Evolutionary conservation across 2,888 invertebrate species (phyloP).

Genomic region (Chalcosyrphus nemorum): DNA sequence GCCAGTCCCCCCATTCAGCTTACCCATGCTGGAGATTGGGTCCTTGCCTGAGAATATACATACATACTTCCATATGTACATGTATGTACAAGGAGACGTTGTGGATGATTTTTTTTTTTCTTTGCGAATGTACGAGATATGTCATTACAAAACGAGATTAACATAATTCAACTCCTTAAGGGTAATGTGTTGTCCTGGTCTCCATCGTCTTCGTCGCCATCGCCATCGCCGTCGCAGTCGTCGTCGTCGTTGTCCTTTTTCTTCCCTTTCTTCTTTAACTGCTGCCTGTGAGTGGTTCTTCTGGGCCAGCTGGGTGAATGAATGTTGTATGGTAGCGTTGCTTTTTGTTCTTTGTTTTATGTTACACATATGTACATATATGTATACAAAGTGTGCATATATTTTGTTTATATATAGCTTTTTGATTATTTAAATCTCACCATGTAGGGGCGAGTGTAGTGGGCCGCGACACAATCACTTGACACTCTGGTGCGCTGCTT

Average conservation of each 20-base stretch:
- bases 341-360: not conserved
- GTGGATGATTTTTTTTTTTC: slow-evolving; percentile 26
- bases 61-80: too few species aligned
- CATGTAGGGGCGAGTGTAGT: not conserved
- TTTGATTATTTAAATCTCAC: not conserved
- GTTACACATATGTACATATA: not conserved
- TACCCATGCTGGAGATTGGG: slow-evolving; percentile 36
- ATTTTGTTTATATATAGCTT: not conserved
- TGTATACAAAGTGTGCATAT: not conserved
- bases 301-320: slow-evolving; percentile 8
- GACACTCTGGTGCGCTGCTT: not conserved
- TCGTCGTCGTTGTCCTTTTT: slow-evolving; percentile 1
- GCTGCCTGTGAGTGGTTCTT: not conserved
- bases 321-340: slow-evolving; percentile 5
- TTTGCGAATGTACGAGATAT: slow-evolving; percentile 64
- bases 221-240: not conserved
- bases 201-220: slow-evolving; percentile 7
- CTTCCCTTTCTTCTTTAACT: slow-evolving; percentile 11
- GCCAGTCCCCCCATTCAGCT: slow-evolving; percentile 12
- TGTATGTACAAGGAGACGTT: slow-evolving; percentile 13
- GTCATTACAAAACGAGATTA: slow-evolving; percentile 71
- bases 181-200: slow-evolving; percentile 53
- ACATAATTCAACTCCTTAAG: slow-evolving; percentile 68
- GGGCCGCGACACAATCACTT: not conserved
- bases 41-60: slow-evolving; percentile 11